Conservation (phyloP, 2,888 invertebrate genomes). For the Phytoseiulus persimilis region DNA sequence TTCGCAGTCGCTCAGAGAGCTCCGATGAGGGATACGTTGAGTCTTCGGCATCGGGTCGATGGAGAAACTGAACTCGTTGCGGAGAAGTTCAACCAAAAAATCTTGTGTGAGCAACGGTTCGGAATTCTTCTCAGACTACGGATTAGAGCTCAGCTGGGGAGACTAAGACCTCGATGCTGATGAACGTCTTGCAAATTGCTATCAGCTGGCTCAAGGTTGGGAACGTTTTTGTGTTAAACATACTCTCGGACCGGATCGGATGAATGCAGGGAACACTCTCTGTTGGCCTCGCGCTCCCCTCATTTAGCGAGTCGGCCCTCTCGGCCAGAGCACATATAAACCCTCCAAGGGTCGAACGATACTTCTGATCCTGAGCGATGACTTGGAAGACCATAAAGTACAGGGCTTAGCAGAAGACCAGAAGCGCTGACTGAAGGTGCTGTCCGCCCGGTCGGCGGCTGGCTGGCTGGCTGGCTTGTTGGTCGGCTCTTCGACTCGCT, state of each 20-base stretch:
- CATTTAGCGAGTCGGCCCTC: not conserved
- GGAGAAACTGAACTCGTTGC: not conserved
- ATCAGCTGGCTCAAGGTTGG: not conserved
- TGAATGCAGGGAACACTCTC: not conserved
- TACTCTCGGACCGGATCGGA: not conserved
- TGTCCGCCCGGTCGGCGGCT: not conserved
- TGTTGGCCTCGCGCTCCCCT: not conserved
- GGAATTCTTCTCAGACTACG: not conserved
- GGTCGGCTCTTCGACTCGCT: too few species aligned
- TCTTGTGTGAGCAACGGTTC: not conserved
- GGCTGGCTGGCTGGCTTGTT: not conserved
- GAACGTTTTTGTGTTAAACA: not conserved
- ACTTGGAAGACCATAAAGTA: not conserved
- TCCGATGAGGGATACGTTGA: too few species aligned
- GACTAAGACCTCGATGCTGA: not conserved
- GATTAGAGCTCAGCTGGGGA: not conserved
- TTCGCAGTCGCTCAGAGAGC: too few species aligned
- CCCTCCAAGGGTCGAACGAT: not conserved
- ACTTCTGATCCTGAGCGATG: conserved; percentile 5
- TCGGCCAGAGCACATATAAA: not conserved
- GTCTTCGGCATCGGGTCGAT: too few species aligned
- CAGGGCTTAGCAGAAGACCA: not conserved
- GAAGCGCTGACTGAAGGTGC: not conserved
- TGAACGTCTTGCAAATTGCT: not conserved
- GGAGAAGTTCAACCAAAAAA: not conserved